Conservation (phyloP, 2,113 vertebrate genomes). For the Elanus axillaris region DNA sequence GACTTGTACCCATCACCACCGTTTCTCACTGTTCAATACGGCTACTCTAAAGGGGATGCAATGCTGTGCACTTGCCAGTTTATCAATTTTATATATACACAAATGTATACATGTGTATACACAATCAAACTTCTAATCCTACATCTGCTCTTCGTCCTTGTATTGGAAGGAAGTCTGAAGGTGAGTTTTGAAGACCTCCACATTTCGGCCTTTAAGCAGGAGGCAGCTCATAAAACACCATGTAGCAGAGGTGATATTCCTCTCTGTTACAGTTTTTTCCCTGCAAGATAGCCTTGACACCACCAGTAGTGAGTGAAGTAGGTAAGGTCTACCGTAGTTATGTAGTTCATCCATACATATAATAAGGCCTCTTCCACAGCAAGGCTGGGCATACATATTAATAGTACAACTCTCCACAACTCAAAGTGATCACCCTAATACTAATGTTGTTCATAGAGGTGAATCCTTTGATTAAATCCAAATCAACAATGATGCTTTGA, state of each 20-base stretch:
- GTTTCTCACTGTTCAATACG: background rate
- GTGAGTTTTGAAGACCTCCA: background rate
- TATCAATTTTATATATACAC: background rate
- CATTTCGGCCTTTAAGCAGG: background rate
- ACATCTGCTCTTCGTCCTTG: background rate
- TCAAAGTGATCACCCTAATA: background rate
- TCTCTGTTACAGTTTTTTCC: background rate
- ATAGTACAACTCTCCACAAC: background rate
- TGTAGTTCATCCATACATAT: rapidly evolving
- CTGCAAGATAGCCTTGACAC: background rate
- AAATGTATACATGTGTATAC: background rate
- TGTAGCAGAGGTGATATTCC: rapidly evolving
- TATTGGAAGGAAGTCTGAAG: background rate
- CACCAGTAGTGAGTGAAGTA: background rate
- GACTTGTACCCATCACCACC: background rate
- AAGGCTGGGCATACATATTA: background rate
- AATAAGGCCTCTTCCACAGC: background rate
- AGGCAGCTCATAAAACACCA: background rate
- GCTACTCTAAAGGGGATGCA: background rate
- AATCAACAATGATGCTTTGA: background rate
- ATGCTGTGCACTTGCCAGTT: background rate
- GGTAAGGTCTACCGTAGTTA: rapidly evolving
- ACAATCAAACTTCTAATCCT: background rate
- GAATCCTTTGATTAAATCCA: background rate
- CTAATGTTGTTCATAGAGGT: background rate